Base-by-base conservation (phyloP, 2,797 vertebrate genomes). In the Cryptoprocta ferox region DNA sequence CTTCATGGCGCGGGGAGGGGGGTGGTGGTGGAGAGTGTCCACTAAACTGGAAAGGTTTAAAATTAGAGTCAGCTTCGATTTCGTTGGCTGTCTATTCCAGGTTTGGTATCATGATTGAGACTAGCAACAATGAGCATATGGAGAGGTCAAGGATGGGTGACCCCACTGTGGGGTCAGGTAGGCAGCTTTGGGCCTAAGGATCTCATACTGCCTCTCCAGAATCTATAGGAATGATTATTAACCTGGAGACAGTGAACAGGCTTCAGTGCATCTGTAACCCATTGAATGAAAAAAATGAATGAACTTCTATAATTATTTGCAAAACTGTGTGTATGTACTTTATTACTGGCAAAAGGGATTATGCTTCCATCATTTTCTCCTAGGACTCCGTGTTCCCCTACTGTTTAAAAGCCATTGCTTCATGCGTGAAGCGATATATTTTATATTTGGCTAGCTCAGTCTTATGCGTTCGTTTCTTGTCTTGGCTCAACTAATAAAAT, bases 401-500 rank as follows among this genome's bases (percentile, higher is more conserved):
- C 48, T 85, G 48, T 48, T 91, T 65, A 61, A 42, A n/a, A 73
- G 16, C 63, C 53, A 13, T 39, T 61, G 39, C 56, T 79, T 88
- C 48, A 59, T 14, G 42, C 66, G 63, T 86, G 16, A 70, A 63
- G 66, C 78, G 68, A 48, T 14, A 48, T 3, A 48, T 73, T 92
- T 84, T 50, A 35, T 39, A 18, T 78, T 87, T 92, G 76, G 56
- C 85, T 76, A 30, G 32, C 50, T 79, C 66, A 59, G 70, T 96
- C 65, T 61, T 45, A 21, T 10, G 32, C 6, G 0, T 71, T 87
- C 28, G 0, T 91, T 90, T 92, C 83, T 85, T 63, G 56, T 80
- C 93, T 96, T 95, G 78, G 92, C 91, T 94, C 56, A n/a, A 30
- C 42, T 65, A 30, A 61, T 24, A 26, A 94, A 73, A 78, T 65